Base-by-base conservation (phyloP, 2,888 invertebrate genomes). In the Agrotis exclamationis region DNA sequence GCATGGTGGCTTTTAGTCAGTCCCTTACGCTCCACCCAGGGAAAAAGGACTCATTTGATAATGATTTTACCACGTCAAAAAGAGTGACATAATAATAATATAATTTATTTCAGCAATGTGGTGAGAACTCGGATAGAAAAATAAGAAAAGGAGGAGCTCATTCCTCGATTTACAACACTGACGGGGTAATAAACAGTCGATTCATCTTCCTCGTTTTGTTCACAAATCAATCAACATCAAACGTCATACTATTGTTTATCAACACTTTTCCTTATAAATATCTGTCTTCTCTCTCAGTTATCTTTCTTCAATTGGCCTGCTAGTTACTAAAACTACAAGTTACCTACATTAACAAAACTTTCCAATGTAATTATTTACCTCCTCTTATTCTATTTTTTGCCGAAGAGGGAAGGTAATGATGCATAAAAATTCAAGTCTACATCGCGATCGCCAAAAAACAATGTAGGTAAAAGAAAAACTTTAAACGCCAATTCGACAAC, bases 141-240 rank as follows among this genome's bases (percentile, higher is more conserved):
- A 33, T 33, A 33, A 6, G 33, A 33, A 33, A 33, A 7, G 33
- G 33, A 33, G n/a, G n/a, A n/a, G n/a, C n/a, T n/a, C 24, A 18
- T 75, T 58, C 11, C 45, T 33, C 6, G 20, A 24, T 16, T 51
- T 7, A 14, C 20, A 53, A 57, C 47, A 53, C 16, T 20, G 9
- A 56, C 28, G 18, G 13, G 20, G n/a, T n/a, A 47, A 62, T 16
- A 51, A 50, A 62, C 47, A 47, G 56, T 39, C 57, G 44, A 62
- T 70, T 33, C 28, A 47, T 62, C 1, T 53, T 13, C 24, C 20
- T 62, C n/a, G 28, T 1, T 62, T n/a, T 47, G 18, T 48, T 44
- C 70, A 57, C 47, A 51, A 57, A 70, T 77, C 57, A 47, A 72
- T 67, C 57, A 57, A 47, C 18, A 11, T 57, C n/a, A 51, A 57